Evolutionary conservation across 2,113 vertebrate species (phyloP), one percentile per base, ranked within the genome.

Genomic region (Pangasianodon gigas): DNA sequence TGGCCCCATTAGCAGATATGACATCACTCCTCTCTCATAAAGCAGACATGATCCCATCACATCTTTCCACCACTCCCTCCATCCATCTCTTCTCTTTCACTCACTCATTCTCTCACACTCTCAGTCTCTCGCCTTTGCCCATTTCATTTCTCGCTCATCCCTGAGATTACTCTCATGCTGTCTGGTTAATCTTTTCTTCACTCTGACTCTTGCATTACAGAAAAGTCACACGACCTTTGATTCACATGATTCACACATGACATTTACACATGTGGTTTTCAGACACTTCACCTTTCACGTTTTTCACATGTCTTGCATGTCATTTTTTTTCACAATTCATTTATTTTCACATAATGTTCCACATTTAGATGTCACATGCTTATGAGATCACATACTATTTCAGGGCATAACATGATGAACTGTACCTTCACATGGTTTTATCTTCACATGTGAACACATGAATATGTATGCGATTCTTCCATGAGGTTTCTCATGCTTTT

Each of bases 1-100:
- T 84, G 88, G 32, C 51, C 37, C 62, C 67, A 84, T 71, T 84
- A 84, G 48, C 46, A 84, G 51, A 44, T 54, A 88, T 85, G 74
- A 71, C 81, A 69, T 80, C 60, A 85, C 26, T 41, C 56, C 52
- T 29, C 62, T 16, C 32, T 90, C 51, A 37, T 69, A 71, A 65
- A 71, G 75, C 37, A 74, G 81, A 83, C 82, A 84, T 84, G 65
- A 58, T 54, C 65, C 80, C 51, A 84, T 74, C 88, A 14, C 21
- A 58, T 74, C 88, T 52, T 69, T 56, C 21, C 81, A 89, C 81
- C 67, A 21, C 67, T 85, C 80, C 48, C 56, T 51, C 62, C 74
- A 21, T 65, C 75, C 67, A 6, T 86, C 41, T 29, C n/a, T 46
- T 83, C 54, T 84, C 44, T 41, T 44, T 82, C 85, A 46, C 24